Evolutionary conservation across 2,113 vertebrate species (phyloP).

Genomic region (Formicarius rufipectus): DNA sequence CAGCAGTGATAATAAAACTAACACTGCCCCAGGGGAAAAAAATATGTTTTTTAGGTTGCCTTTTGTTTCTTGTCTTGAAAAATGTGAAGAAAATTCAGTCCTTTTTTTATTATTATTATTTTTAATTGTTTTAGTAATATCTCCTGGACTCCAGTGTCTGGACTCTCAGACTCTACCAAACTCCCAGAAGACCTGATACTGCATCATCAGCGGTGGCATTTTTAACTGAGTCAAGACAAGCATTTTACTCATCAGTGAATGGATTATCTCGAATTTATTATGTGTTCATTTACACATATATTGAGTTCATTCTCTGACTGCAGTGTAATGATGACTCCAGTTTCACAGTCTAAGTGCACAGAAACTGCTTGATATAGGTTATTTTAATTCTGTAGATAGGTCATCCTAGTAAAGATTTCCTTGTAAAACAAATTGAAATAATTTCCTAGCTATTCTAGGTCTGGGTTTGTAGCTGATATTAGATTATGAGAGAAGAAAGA

Average conservation of each 20-base stretch:
- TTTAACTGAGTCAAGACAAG: background rate
- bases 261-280: slow-evolving; percentile 3
- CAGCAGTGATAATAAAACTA: background rate
- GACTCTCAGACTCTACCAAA: background rate
- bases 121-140: background rate
- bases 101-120: background rate
- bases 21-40: background rate
- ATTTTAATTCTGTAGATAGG: background rate
- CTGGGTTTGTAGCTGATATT: background rate
- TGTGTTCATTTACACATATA: background rate
- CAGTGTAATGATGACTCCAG: background rate
- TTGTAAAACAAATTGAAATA: slow-evolving; percentile 8
- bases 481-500: background rate
- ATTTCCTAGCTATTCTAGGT: background rate
- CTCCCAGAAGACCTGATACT: background rate
- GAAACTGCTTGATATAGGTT: background rate
- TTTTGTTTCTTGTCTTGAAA: background rate
- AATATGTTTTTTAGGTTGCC: background rate
- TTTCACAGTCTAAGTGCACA: background rate
- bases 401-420: background rate
- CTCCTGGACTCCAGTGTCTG: background rate
- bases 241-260: background rate
- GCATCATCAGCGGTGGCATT: background rate
- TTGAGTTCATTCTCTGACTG: background rate
- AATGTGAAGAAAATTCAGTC: background rate